These are phyloP conservation scores for Chiloscyllium punctatum DNA, from an alignment of 2,797 vertebrate genomes.

Conservation along the genomic window DNA sequence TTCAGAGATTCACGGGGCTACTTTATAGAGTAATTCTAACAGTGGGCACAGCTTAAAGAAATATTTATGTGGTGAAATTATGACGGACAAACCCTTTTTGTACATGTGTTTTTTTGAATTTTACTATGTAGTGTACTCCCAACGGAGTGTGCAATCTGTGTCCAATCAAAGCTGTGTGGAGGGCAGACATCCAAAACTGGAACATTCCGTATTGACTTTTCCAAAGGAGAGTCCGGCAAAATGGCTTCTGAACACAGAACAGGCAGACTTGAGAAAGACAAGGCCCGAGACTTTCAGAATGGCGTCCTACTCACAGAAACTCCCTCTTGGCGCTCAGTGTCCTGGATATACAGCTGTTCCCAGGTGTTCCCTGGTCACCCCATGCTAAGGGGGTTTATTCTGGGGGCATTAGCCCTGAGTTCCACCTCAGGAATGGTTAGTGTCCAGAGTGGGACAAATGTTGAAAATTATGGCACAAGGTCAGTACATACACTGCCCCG, in stretches of 20 bases:
- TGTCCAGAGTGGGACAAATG: background rate
- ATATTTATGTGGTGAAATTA: slow-evolving; percentile 17
- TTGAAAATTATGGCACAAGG: background rate
- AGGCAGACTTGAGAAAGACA: background rate
- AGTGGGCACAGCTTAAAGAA: slow-evolving; percentile 27
- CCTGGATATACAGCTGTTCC: background rate
- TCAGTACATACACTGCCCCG: background rate
- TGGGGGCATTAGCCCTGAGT: background rate
- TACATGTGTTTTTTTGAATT: slow-evolving; percentile 27
- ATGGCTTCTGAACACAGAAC: slow-evolving; percentile 17
- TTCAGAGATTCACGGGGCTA: background rate
- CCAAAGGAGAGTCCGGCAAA: slow-evolving; percentile 25
- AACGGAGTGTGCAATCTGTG: background rate
- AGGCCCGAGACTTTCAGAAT: background rate
- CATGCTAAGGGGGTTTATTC: no score
- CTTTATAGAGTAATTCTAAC: slow-evolving; percentile 23
- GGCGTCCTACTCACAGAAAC: background rate
- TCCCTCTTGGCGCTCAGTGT: no score
- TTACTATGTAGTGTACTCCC: slow-evolving; percentile 32
- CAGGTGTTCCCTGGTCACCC: background rate
- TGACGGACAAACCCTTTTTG: slow-evolving; percentile 25
- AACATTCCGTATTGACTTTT: slow-evolving; percentile 27
- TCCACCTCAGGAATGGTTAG: no score
- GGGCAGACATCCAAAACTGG: slow-evolving; percentile 10
- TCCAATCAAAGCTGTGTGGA: slow-evolving; percentile 33